These are phyloP conservation scores for Temnothorax ravouxi DNA, from an alignment of 2,888 invertebrate species.

Conservation along the genomic window DNA sequence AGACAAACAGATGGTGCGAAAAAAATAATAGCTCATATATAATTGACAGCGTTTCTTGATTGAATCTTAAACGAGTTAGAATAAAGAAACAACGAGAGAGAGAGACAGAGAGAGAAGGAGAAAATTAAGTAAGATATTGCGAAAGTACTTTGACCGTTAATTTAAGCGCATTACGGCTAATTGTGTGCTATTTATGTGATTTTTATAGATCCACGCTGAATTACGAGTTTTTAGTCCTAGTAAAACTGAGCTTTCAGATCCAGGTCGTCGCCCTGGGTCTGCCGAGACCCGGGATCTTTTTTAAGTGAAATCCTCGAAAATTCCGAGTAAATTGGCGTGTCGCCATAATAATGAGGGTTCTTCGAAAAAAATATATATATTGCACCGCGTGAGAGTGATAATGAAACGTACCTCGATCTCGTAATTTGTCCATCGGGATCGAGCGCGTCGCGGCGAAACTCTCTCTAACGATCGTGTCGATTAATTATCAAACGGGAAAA, in stretches of 20 bases:
- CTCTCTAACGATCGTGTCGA: no score
- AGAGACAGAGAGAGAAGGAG: constrained; percentile 30
- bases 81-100: neutral
- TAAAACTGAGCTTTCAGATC: constrained; percentile 31
- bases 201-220: constrained; percentile 26
- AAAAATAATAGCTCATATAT: neutral
- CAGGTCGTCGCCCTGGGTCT: constrained; percentile 9
- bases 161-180: constrained; percentile 40
- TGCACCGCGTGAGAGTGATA: constrained; percentile 30
- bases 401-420: constrained; percentile 26
- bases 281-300: neutral
- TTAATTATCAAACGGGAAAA: no score
- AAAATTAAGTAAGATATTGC: constrained; percentile 42
- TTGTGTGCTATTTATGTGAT: constrained; percentile 46
- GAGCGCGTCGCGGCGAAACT: constrained; percentile 15
- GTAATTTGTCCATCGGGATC: constrained; percentile 15
- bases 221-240: constrained; percentile 26
- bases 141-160: constrained; percentile 44
- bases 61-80: constrained; percentile 18
- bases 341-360: neutral
- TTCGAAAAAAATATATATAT: neutral
- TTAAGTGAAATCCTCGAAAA: constrained; percentile 22
- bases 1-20: constrained; percentile 1
- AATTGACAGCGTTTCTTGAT: constrained; percentile 40
- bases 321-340: constrained; percentile 10